Evolutionary conservation across 2,797 vertebrate genomes (phyloP), one percentile per base, ranked within the genome.

Genomic region (Sebastes taczanowskii): DNA sequence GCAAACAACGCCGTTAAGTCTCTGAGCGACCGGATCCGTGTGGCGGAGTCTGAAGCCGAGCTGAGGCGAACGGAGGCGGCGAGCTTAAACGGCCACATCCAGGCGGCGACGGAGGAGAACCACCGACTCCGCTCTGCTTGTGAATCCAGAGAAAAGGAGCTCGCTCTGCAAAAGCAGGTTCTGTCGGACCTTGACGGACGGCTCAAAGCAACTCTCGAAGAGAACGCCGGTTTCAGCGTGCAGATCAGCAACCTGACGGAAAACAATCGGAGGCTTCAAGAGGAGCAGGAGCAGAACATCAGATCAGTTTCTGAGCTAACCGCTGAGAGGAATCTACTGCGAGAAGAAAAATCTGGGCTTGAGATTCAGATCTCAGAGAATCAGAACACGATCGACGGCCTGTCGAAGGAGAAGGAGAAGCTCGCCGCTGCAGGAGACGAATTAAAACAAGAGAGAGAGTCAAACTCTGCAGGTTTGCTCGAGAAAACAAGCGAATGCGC

Each of bases 401-500:
- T 97, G 56, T 63, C 89, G 61, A 85, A 88, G 79, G 95, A 97
- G 29, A 97, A 96, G 77, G 95, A 93, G 14, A 67, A 80, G 7
- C 92, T 97, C 2, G 59, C 76, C 35, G 25, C 79, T 20, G 86
- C 91, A 25, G 79, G 89, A 35, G 92, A 95, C 1, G 93, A 96
- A 53, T 85, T 97, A n/a, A 94, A 88, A 30, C 63, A 97, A 70
- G 95, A 92, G 16, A 92, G 95, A 70, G 80, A 69, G 56, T 92
- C 93, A 0, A 73, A 91, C 73, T 87, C 93, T 23, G 89, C 93
- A 61, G 90, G 85, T 83, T 90, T 97, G 76, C 85, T 90, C 7
- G 90, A 96, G 78, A 97, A 96, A 90, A 95, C 91, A 29, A 95
- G 82, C 14, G 94, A 97, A 77, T 97, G 94, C 74, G 74, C 73